Evolutionary conservation across 1,140 invertebrate genomes (phyloP).

Genomic region (Pogonus chalceus): DNA sequence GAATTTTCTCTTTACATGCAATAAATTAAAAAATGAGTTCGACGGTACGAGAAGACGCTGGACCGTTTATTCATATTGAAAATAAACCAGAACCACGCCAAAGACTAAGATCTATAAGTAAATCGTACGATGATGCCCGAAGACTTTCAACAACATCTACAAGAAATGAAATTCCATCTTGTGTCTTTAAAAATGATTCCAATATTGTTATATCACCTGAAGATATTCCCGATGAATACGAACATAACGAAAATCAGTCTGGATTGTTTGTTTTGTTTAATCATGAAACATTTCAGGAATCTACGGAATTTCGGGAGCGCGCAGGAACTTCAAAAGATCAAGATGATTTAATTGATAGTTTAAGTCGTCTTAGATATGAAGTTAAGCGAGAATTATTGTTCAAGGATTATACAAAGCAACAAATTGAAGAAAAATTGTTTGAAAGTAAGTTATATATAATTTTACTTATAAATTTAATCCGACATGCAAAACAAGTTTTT

Average conservation of each 20-base stretch:
- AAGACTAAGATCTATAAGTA: too few species aligned
- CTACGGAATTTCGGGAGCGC: background rate
- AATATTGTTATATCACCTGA: background rate
- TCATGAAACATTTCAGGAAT: conserved; percentile 20
- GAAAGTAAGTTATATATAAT: background rate
- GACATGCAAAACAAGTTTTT: too few species aligned
- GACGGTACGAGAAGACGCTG: background rate
- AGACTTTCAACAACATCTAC: background rate
- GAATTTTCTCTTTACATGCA: too few species aligned
- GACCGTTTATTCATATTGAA: background rate
- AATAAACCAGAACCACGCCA: background rate
- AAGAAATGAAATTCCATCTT: too few species aligned
- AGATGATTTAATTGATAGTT: background rate
- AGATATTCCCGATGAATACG: conserved; percentile 19
- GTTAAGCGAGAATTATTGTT: background rate
- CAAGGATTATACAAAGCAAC: background rate
- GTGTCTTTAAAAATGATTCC: too few species aligned
- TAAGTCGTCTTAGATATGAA: background rate
- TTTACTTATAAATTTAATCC: too few species aligned
- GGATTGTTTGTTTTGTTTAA: conserved; percentile 27
- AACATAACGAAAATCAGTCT: conserved; percentile 18
- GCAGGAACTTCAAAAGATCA: background rate
- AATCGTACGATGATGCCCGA: background rate
- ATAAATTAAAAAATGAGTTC: too few species aligned
- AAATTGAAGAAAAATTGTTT: conserved; percentile 4